Evolutionary conservation across 2,888 invertebrate species (phyloP).

Genomic region (Brenthis daphne): DNA sequence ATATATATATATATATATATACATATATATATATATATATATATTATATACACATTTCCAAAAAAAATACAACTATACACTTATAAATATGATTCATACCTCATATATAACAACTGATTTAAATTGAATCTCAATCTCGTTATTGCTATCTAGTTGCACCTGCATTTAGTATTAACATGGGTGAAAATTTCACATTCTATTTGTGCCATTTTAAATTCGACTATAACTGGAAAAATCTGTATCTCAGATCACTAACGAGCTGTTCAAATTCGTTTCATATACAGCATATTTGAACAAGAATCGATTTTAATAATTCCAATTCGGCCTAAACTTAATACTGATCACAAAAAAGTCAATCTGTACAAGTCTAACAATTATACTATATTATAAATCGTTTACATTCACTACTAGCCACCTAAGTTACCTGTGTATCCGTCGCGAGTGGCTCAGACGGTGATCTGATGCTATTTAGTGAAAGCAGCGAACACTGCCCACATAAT

Average conservation of each 20-base stretch:
- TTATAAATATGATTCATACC: slow-evolving; percentile 18
- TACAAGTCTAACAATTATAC: slow-evolving; percentile 33
- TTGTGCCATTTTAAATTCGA: slow-evolving; percentile 24
- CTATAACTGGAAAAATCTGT: slow-evolving; percentile 8
- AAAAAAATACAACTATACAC: slow-evolving; percentile 14
- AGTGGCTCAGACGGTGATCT: slow-evolving; percentile 43
- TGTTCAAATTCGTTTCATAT: slow-evolving; percentile 3
- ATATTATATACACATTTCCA: slow-evolving; percentile 15
- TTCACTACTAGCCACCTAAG: slow-evolving; percentile 31
- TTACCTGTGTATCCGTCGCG: slow-evolving; percentile 3
- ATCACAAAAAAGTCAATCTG: slow-evolving; percentile 34
- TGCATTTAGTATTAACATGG: slow-evolving; percentile 11
- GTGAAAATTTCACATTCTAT: slow-evolving; percentile 11
- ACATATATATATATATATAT: too few relatives aligned
- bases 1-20: too few relatives aligned
- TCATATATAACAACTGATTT: slow-evolving; percentile 16
- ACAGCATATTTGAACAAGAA: too few relatives aligned
- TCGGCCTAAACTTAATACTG: slow-evolving; percentile 39
- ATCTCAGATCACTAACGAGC: neutral
- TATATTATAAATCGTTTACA: slow-evolving; percentile 22
- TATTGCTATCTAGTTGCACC: slow-evolving; percentile 25
- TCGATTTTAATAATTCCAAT: slow-evolving; percentile 10
- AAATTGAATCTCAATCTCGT: slow-evolving; percentile 23
- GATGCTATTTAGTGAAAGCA: slow-evolving; percentile 96
- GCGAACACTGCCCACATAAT: slow-evolving; percentile 99